A percentile compares a stretch with the other conserved stretches of the same genome.
Conservation (phyloP, 2,797 vertebrate genomes). For the Thalassophryne amazonica region DNA sequence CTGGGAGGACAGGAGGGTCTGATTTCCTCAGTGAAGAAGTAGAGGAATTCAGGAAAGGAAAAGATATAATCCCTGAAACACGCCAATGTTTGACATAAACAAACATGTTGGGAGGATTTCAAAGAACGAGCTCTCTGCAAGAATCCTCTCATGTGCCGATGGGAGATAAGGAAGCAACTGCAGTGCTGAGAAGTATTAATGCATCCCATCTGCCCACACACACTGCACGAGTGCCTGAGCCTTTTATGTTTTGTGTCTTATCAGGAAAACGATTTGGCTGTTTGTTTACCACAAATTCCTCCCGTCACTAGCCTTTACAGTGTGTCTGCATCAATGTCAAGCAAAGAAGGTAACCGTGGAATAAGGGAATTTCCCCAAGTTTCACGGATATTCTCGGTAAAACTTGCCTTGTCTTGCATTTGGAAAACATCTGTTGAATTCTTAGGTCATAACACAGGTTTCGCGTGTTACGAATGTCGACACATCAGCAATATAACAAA, state of each 20-base stretch:
- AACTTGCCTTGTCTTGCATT: constrained; percentile 56
- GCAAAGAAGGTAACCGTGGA: constrained; percentile 22
- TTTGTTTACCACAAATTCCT: constrained; percentile 59
- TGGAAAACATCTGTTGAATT: constrained; percentile 57
- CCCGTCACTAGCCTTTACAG: constrained; percentile 20
- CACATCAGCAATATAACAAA: constrained; percentile 11
- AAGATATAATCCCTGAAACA: constrained; percentile 72
- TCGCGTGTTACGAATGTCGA: constrained; percentile 9
- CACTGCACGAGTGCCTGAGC: constrained; percentile 8
- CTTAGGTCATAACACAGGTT: constrained; percentile 40
- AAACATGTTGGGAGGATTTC: constrained; percentile 64
- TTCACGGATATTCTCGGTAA: constrained; percentile 37
- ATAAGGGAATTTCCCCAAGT: constrained; percentile 33
- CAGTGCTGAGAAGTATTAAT: constrained; percentile 33
- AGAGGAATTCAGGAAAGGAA: constrained; percentile 47
- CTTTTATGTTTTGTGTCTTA: constrained; percentile 43
- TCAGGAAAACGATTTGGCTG: constrained; percentile 31
- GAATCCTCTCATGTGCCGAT: constrained; percentile 50
- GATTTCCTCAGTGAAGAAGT: constrained; percentile 39
- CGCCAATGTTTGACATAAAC: constrained; percentile 62
- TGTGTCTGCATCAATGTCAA: constrained; percentile 6
- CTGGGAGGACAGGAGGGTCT: constrained; percentile 2
- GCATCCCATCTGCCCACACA: constrained; percentile 30
- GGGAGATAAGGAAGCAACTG: constrained; percentile 52
- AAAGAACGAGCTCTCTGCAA: constrained; percentile 48